These are phyloP conservation scores for Trichonephila clavipes DNA, from an alignment of 1,140 invertebrate genomes.

Conservation along the genomic window DNA sequence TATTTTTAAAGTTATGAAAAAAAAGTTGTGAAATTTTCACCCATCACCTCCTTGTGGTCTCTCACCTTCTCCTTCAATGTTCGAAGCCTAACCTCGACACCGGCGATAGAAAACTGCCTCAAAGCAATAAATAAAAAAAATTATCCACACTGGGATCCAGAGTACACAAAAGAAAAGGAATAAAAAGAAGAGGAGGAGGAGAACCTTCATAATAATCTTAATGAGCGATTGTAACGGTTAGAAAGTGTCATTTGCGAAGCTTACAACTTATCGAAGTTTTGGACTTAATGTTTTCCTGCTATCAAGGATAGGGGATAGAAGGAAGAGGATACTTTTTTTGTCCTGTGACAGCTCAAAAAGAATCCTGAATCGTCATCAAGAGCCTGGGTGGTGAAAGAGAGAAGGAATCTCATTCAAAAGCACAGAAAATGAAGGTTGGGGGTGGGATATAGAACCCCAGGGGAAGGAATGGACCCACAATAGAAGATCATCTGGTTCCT, in stretches of 20 bases:
- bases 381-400: neutral
- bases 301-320: neutral
- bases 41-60: neutral
- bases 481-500: slow-evolving; percentile 53
- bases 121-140: slow-evolving; percentile 41
- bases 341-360: neutral
- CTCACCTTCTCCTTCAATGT: neutral
- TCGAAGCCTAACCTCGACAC: slow-evolving; percentile 1
- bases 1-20: too few relatives aligned
- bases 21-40: neutral
- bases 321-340: neutral
- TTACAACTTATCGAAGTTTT: slow-evolving; percentile 63
- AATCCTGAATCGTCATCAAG: neutral
- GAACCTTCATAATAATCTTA: slow-evolving; percentile 56
- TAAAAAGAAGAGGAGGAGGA: neutral
- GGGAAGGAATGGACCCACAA: slow-evolving; percentile 30
- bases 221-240: slow-evolving; percentile 58
- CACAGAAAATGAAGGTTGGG: neutral
- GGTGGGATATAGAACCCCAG: neutral
- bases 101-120: neutral
- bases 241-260: slow-evolving; percentile 52
- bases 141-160: neutral
- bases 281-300: slow-evolving; percentile 56
- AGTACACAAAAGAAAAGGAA: neutral
- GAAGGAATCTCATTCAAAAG: slow-evolving; percentile 6